Conservation (phyloP, 2,113 vertebrate species). For the Oceanodroma tethys region DNA sequence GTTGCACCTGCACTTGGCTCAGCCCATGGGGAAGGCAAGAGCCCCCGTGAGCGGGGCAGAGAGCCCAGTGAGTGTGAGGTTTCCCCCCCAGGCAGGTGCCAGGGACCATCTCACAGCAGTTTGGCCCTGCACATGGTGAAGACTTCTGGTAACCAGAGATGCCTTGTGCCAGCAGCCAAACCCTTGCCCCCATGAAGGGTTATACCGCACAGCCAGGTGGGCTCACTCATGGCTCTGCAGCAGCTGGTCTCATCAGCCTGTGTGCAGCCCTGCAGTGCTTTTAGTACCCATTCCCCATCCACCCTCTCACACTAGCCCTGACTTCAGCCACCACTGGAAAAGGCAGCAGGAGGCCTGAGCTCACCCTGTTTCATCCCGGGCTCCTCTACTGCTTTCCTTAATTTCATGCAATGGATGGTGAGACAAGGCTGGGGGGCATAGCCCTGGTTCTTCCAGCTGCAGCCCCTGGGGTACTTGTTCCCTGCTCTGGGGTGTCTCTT, state of each 20-base stretch:
- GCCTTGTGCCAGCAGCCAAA: not conserved
- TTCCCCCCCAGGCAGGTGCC: too few species aligned
- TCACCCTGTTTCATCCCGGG: not conserved
- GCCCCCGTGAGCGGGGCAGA: not conserved
- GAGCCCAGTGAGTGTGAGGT: not conserved
- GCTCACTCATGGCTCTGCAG: not conserved
- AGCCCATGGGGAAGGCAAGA: not conserved
- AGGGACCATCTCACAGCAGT: not conserved
- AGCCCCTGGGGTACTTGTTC: not conserved
- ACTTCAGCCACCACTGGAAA: not conserved
- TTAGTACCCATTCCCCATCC: not conserved
- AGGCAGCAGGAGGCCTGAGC: not conserved
- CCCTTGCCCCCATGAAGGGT: not conserved
- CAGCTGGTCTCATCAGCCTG: not conserved
- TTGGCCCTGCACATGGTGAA: not conserved
- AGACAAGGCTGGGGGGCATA: not conserved
- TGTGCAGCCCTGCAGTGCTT: not conserved
- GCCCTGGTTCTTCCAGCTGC: not conserved
- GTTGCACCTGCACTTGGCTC: not conserved
- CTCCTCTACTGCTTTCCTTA: not conserved
- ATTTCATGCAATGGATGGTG: not conserved
- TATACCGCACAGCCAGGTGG: not conserved
- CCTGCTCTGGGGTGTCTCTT: not conserved
- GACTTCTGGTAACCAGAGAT: not conserved
- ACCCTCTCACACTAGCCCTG: not conserved